Evolutionary conservation across 2,113 vertebrate species (phyloP).

Genomic region (Podiceps cristatus): DNA sequence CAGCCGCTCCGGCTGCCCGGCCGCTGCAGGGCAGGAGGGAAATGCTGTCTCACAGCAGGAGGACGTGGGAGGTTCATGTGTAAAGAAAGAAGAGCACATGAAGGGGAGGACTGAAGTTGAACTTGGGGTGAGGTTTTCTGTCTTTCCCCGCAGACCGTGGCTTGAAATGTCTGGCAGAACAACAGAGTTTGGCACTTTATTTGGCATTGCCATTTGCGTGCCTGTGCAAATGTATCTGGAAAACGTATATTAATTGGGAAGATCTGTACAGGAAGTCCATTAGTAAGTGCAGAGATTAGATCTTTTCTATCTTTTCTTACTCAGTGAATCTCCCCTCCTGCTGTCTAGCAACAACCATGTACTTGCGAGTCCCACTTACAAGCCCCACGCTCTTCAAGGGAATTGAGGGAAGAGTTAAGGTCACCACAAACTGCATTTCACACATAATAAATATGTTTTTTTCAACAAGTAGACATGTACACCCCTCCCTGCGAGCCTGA

Average conservation of each 20-base stretch:
- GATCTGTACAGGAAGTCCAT: neutral
- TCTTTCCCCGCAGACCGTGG: neutral
- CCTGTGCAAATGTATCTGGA: neutral
- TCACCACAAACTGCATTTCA: neutral
- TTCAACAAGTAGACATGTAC: too few species aligned
- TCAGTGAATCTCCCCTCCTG: neutral
- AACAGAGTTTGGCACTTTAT: neutral
- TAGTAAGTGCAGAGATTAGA: neutral
- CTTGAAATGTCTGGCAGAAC: neutral
- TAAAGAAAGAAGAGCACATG: neutral
- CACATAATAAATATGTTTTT: neutral
- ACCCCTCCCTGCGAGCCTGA: neutral
- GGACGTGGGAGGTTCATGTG: rapidly evolving
- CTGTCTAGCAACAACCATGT: neutral
- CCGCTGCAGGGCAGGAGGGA: neutral
- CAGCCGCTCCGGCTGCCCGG: too few species aligned
- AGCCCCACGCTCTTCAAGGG: neutral
- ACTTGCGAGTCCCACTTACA: neutral
- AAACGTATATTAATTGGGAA: neutral
- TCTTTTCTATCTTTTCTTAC: neutral
- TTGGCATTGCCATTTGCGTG: neutral
- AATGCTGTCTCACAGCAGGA: neutral
- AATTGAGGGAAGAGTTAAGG: neutral
- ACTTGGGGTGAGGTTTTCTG: neutral
- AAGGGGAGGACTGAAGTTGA: neutral